Percentiles rank a stretch among this genome's conserved stretches.
Evolutionary conservation across 2,113 vertebrate genomes (phyloP).

Genomic region (Phyllostomus hastatus): DNA sequence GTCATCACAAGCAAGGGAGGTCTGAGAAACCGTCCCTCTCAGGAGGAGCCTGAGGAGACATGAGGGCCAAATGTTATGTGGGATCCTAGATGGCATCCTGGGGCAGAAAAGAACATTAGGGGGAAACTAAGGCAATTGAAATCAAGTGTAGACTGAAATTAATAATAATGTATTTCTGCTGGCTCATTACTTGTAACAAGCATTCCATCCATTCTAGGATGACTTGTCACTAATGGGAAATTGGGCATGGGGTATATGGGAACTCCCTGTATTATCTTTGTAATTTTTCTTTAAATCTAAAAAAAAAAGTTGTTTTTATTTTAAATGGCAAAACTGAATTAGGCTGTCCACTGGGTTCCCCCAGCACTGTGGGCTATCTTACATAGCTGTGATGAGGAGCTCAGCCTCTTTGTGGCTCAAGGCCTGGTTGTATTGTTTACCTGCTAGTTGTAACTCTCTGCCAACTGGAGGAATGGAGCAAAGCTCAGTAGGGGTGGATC

Average conservation of each 20-base stretch:
- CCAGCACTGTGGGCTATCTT: not conserved
- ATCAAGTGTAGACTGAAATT: not conserved
- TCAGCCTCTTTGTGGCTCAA: not conserved
- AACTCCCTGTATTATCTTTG: not conserved
- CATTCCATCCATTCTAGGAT: too few relatives aligned
- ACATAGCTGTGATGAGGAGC: too few relatives aligned
- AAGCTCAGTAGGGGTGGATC: not conserved
- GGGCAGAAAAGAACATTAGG: not conserved
- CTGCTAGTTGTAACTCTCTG: not conserved
- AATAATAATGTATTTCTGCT: not conserved
- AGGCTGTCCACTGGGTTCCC: not conserved
- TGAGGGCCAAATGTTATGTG: fast-evolving
- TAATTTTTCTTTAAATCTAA: not conserved
- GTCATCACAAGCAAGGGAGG: not conserved
- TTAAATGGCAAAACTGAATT: not conserved
- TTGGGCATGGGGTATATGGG: not conserved
- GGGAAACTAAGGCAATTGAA: not conserved
- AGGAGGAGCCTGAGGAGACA: not conserved
- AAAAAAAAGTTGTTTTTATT: not conserved
- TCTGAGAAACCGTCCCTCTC: not conserved
- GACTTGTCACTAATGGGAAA: not conserved
- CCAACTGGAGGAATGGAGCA: too few relatives aligned
- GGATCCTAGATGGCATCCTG: not conserved
- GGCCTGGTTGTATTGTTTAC: not conserved
- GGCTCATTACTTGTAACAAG: not conserved